Conservation (phyloP, 2,888 invertebrate genomes). For the Drosophila austrosaltans region DNA sequence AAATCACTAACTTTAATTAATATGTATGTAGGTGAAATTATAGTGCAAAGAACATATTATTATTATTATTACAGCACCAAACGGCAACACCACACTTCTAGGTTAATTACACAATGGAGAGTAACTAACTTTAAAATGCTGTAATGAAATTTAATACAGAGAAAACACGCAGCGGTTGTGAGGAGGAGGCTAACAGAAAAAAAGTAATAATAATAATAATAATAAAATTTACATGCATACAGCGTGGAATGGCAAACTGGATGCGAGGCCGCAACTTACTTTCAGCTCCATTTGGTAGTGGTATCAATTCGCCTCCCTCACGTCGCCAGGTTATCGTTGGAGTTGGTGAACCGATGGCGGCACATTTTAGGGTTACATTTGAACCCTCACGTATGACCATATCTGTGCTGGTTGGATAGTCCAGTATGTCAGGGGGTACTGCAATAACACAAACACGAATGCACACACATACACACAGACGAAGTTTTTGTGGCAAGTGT, state of each 20-base stretch:
- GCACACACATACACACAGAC: conserved; percentile 30
- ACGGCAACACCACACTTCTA: conserved; percentile 2
- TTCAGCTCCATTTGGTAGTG: conserved; percentile 88
- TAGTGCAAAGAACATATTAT: not conserved
- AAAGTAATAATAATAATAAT: no score
- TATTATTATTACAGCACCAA: conserved; percentile 28
- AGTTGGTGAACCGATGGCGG: conserved; percentile 93
- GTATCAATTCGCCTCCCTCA: conserved; percentile 91
- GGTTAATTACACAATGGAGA: conserved; percentile 21
- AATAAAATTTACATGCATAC: conserved; percentile 50
- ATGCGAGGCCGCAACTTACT: conserved; percentile 84
- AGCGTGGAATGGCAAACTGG: not conserved
- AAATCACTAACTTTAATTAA: conserved; percentile 21
- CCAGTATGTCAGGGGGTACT: conserved; percentile 94
- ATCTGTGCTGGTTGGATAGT: conserved; percentile 92
- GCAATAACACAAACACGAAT: conserved; percentile 42
- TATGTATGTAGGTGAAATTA: conserved; percentile 36
- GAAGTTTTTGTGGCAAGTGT: conserved; percentile 32
- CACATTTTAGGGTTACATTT: conserved; percentile 92
- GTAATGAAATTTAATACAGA: conserved; percentile 58
- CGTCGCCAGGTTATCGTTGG: conserved; percentile 95
- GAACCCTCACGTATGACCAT: conserved; percentile 94
- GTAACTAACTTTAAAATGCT: conserved; percentile 45
- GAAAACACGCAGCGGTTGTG: conserved; percentile 42
- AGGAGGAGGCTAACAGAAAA: conserved; percentile 30